A percentile compares a stretch with the other conserved stretches of the same genome.
Conservation (phyloP, 1,140 invertebrate species). For the Pristionchus pacificus region DNA sequence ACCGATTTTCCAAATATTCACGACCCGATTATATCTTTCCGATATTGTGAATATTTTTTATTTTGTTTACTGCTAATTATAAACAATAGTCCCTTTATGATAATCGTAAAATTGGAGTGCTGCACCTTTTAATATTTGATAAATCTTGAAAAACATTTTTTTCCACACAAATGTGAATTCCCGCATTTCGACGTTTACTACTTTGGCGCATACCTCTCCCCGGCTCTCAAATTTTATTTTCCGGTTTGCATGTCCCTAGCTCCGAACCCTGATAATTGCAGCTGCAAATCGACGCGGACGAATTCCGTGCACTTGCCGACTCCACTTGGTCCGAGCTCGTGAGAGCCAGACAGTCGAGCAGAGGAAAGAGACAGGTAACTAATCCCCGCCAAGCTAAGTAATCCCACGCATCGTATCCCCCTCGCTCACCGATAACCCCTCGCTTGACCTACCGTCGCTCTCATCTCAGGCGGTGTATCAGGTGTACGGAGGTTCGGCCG, state of each 20-base stretch:
- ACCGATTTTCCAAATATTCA: no score
- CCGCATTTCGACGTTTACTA: no score
- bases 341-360: conserved; percentile 17
- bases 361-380: conserved; percentile 26
- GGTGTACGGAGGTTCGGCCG: conserved; percentile 10
- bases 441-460: not conserved
- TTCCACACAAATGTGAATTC: no score
- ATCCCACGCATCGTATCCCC: not conserved
- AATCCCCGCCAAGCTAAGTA: not conserved
- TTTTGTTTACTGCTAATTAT: no score
- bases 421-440: not conserved
- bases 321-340: conserved; percentile 46
- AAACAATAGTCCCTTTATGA: not conserved
- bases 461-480: not conserved
- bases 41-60: no score
- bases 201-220: no score
- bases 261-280: conserved; percentile 20
- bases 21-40: no score
- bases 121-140: no score
- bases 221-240: no score
- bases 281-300: conserved; percentile 49
- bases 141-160: no score
- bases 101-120: no score
- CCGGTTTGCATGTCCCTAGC: no score
- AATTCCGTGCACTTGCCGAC: conserved; percentile 48